A percentile compares a stretch with the other conserved stretches of the same genome.
These are phyloP conservation scores for Anguilla marmorata DNA, from an alignment of 2,797 vertebrate genomes.

Conservation along the genomic window DNA sequence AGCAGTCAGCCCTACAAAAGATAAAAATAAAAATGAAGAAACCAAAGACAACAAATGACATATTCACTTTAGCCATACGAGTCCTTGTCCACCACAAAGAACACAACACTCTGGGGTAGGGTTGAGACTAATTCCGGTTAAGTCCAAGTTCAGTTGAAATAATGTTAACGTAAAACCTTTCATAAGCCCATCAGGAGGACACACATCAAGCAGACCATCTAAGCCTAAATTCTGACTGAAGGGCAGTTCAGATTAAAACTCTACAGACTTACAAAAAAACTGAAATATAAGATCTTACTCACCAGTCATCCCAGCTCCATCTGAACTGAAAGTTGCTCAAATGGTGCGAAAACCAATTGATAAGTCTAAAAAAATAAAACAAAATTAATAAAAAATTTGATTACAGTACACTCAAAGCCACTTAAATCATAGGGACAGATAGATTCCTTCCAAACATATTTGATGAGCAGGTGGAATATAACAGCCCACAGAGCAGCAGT, in stretches of 20 bases:
- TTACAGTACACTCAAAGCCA: background rate
- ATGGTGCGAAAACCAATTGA: conserved; percentile 99
- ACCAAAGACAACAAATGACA: background rate
- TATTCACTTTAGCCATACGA: background rate
- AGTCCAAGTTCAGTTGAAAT: background rate
- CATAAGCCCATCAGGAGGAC: background rate
- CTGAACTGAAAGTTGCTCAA: conserved; percentile 97
- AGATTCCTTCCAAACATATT: background rate
- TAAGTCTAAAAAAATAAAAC: conserved; percentile 62
- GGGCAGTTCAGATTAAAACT: background rate
- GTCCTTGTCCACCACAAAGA: background rate
- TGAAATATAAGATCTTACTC: conserved; percentile 52
- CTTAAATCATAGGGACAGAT: background rate
- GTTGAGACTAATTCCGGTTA: background rate
- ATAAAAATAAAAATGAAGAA: background rate
- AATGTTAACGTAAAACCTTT: background rate
- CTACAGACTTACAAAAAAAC: background rate
- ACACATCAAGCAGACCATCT: background rate
- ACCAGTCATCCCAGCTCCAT: conserved; percentile 99
- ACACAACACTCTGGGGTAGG: background rate
- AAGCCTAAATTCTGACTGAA: background rate
- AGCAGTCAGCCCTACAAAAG: conserved; percentile 86
- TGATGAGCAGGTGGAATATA: background rate
- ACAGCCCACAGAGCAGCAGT: background rate
- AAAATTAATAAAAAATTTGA: background rate